Percentiles rank a stretch among this genome's conserved stretches.
phyloP scores from a whole-genome alignment of 2,797 vertebrate genomes.

The Lutjanus argentimaculatus region DNA sequence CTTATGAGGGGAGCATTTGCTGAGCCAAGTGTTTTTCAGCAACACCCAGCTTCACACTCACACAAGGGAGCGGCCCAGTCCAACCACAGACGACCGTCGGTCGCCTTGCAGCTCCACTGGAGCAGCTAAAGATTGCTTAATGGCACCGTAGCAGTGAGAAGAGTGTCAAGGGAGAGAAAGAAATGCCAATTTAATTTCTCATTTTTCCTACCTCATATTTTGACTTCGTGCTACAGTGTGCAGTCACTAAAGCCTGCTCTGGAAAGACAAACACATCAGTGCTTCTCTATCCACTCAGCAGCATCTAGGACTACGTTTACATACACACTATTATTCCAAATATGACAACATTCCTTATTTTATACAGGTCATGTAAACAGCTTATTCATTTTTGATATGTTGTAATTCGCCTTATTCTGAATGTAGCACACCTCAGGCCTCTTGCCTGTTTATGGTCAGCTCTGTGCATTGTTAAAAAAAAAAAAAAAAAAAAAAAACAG shows the following conservation, averaged over 20 bases:
- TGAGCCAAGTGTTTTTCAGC: conserved; percentile 34
- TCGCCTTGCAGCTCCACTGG: conserved; percentile 32
- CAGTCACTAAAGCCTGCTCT: background rate
- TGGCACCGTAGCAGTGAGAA: conserved; percentile 19
- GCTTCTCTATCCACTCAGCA: background rate
- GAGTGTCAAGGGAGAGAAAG: conserved; percentile 16
- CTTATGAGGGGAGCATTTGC: conserved; percentile 24
- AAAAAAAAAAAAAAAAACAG: too few species aligned
- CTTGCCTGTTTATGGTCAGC: too few species aligned
- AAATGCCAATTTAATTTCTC: conserved; percentile 19
- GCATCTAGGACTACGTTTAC: background rate
- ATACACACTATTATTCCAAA: too few species aligned
- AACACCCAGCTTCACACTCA: conserved; percentile 8
- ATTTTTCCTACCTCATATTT: conserved; percentile 5
- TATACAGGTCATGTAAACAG: too few species aligned
- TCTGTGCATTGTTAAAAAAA: too few species aligned
- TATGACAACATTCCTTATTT: too few species aligned
- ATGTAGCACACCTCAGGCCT: too few species aligned
- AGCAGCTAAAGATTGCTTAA: conserved; percentile 45
- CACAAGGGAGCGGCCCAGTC: conserved; percentile 16
- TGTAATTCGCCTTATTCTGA: too few species aligned
- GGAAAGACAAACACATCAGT: background rate
- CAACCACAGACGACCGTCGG: background rate
- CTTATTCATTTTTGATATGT: too few species aligned
- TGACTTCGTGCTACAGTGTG: background rate